Evolutionary conservation across 1,140 invertebrate genomes (phyloP).

Genomic region (Oreohelix idahoensis): DNA sequence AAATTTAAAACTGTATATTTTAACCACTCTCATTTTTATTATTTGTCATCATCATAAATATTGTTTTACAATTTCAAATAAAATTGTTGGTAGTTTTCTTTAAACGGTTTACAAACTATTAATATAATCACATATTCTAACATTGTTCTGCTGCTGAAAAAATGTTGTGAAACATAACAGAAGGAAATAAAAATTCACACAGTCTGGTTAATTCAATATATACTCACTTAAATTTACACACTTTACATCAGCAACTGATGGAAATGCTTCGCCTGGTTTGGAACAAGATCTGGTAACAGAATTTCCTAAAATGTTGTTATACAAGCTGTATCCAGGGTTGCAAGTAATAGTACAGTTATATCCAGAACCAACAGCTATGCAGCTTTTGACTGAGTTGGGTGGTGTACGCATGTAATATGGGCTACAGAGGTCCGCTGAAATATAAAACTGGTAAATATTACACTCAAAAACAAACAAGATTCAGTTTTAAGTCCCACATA

Average conservation of each 20-base stretch:
- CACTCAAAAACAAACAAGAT: no score
- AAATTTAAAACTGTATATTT: no score
- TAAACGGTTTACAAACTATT: no score
- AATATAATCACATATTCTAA: no score
- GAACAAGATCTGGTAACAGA: not conserved
- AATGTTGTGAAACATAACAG: not conserved
- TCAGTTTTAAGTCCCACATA: no score
- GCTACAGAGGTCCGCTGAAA: conserved; percentile 23
- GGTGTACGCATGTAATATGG: not conserved
- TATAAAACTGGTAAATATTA: not conserved
- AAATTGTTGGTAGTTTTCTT: no score
- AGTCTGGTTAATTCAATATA: no score
- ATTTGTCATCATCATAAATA: no score
- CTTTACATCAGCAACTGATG: conserved; percentile 3
- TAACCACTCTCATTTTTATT: no score
- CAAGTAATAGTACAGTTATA: conserved; percentile 12
- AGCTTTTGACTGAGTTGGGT: not conserved
- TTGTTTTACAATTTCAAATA: no score
- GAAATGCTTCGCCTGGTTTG: not conserved
- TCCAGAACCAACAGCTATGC: not conserved
- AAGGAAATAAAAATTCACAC: not conserved
- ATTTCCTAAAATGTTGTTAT: not conserved
- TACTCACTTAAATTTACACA: conserved; percentile 16
- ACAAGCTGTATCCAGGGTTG: not conserved
- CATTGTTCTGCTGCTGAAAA: no score